These are phyloP conservation scores for Fundulus diaphanus DNA, from an alignment of 2,797 vertebrate genomes.

Conservation along the genomic window DNA sequence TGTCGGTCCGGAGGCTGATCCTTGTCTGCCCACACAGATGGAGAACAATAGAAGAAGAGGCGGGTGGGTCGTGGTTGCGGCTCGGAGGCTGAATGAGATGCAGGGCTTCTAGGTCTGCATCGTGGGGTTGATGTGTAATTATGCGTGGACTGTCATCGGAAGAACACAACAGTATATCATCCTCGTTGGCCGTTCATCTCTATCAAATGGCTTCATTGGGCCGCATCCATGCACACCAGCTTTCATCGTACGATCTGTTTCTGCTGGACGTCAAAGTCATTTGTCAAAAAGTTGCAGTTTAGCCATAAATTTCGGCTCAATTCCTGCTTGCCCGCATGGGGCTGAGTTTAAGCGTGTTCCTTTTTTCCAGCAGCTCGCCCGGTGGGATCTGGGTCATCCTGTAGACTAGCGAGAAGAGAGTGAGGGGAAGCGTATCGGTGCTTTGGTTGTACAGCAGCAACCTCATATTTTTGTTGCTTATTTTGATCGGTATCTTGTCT, in stretches of 20 bases:
- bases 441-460: too few species aligned
- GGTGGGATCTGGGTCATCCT: constrained; percentile 38
- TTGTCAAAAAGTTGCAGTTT: neutral
- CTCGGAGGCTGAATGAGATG: neutral
- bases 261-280: neutral
- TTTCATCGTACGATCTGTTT: neutral
- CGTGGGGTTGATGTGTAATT: neutral
- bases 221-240: neutral
- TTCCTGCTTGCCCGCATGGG: neutral
- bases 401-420: neutral
- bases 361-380: constrained; percentile 8
- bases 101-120: neutral
- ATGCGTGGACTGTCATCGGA: neutral
- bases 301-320: constrained; percentile 8
- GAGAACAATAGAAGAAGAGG: neutral
- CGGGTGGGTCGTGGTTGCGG: neutral
- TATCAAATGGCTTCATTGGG: neutral
- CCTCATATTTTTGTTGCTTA: neutral
- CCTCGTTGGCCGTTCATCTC: neutral
- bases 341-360: constrained; percentile 4
- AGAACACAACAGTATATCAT: neutral
- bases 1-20: neutral
- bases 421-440: constrained; percentile 23
- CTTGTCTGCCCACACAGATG: neutral
- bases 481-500: neutral